Evolutionary conservation across 2,797 vertebrate genomes (phyloP), one percentile per base, ranked within the genome.

Genomic region (Ctenochaetus hawaiiensis): DNA sequence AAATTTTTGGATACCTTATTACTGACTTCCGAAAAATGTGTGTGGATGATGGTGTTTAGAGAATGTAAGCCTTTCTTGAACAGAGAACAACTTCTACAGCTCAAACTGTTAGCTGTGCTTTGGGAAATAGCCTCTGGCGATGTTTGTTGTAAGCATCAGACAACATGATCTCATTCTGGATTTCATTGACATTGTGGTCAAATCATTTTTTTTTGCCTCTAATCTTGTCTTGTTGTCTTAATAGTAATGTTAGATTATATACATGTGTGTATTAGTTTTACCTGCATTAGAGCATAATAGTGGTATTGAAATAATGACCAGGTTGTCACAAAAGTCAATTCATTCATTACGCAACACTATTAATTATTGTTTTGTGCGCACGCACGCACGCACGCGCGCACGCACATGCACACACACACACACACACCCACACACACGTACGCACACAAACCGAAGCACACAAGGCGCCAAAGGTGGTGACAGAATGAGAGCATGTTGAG

Each of bases 281-380:
- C 8, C 16, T 48, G 59, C 54, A 80, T 64, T 69, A 51, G 56
- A 65, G 18, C 16, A 73, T 74, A 78, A 80, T 72, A 62, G 59
- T 53, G 54, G 61, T 2, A 53, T 67, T 69, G 11, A 72, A 72
- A 14, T 78, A 90, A 89, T 80, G 48, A 82, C 57, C 65, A 56
- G 75, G 76, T 81, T 87, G 63, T 39, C 51, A 5, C 39, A 63
- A 65, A 77, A 68, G 30, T 12, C 5, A 57, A 75, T 82, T 76
- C 59, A 68, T 75, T 53, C 65, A 5, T 56, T 54, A 45, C 13
- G 5, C 5, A 76, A 62, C 11, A 10, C 72, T 67, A 79, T 83
- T 75, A 87, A 81, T 83, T 56, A 72, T 54, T 86, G 77, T 77
- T 83, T 83, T 56, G 62, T 80, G 51, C 73, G 65, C 47, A 63